These are phyloP conservation scores for Symphodus melops DNA, from an alignment of 2,113 vertebrate species.

Conservation along the genomic window DNA sequence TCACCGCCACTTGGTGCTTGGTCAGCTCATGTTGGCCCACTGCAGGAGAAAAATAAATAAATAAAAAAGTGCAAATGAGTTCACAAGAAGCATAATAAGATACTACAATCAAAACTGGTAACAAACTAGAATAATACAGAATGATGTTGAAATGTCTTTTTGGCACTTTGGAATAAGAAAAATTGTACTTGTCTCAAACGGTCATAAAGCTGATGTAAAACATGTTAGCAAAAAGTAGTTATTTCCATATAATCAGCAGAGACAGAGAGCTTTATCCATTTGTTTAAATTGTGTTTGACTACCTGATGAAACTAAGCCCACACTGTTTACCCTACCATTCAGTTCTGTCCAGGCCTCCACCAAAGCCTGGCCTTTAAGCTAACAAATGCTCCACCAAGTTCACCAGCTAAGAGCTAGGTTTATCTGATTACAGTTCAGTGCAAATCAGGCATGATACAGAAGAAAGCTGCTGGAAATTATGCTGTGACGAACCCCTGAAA, in stretches of 20 bases:
- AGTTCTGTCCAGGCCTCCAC: neutral
- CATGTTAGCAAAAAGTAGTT: neutral
- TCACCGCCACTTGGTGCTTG: slow-evolving; percentile 98
- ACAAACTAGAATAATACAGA: neutral
- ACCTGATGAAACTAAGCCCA: neutral
- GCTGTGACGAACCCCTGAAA: neutral
- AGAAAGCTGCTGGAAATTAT: neutral
- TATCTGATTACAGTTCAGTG: neutral
- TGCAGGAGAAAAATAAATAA: slow-evolving; percentile 65
- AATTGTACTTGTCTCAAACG: too few relatives aligned
- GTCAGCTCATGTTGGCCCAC: slow-evolving; percentile 98
- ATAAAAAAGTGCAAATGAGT: neutral
- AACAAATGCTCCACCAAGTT: too few relatives aligned
- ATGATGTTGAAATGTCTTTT: neutral
- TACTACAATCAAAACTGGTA: neutral
- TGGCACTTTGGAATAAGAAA: neutral
- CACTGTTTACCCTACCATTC: neutral
- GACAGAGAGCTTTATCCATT: neutral
- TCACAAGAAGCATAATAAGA: neutral
- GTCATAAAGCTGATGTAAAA: neutral
- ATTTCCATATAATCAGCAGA: neutral
- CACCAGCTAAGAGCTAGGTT: neutral
- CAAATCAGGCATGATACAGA: too few relatives aligned
- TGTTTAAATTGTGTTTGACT: neutral
- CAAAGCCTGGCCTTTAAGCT: neutral